Evolutionary conservation across 2,797 vertebrate genomes (phyloP).

Genomic region (Rhinichthys osculus): DNA sequence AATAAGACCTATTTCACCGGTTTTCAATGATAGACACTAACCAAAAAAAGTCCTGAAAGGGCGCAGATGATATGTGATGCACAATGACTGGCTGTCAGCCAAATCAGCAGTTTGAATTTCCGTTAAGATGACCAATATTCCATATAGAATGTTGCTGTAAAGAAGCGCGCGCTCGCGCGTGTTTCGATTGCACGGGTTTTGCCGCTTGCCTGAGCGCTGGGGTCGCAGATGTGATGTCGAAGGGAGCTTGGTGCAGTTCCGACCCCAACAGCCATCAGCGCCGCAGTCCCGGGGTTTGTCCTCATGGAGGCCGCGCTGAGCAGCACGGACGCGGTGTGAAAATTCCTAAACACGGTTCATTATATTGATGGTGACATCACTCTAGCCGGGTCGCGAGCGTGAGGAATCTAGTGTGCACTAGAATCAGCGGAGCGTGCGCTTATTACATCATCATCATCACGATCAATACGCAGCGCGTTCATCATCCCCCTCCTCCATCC

Average conservation of each 20-base stretch:
- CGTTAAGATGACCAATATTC: slow-evolving; percentile 20
- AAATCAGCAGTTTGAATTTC: neutral
- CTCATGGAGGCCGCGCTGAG: slow-evolving; percentile 32
- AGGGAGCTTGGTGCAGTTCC: slow-evolving; percentile 48
- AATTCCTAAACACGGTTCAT: slow-evolving; percentile 23
- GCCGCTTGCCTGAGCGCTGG: slow-evolving; percentile 28
- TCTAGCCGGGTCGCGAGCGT: neutral
- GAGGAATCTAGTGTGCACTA: neutral
- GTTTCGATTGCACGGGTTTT: neutral
- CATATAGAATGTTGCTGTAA: neutral
- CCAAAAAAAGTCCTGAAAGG: slow-evolving; percentile 11
- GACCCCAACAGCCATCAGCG: slow-evolving; percentile 49
- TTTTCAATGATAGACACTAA: slow-evolving; percentile 2
- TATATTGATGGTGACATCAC: slow-evolving; percentile 29
- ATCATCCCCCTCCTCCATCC: slow-evolving; percentile 12
- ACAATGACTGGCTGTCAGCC: neutral
- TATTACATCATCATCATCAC: slow-evolving; percentile 47
- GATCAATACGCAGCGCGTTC: slow-evolving; percentile 5
- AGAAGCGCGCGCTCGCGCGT: neutral
- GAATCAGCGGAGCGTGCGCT: slow-evolving; percentile 4
- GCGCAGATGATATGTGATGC: slow-evolving; percentile 1
- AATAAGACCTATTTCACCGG: neutral
- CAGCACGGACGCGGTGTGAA: neutral
- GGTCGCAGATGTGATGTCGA: slow-evolving; percentile 23
- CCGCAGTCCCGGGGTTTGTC: slow-evolving; percentile 29